Conservation (phyloP, 2,797 vertebrate genomes). For the Neosalanx taihuensis region DNA sequence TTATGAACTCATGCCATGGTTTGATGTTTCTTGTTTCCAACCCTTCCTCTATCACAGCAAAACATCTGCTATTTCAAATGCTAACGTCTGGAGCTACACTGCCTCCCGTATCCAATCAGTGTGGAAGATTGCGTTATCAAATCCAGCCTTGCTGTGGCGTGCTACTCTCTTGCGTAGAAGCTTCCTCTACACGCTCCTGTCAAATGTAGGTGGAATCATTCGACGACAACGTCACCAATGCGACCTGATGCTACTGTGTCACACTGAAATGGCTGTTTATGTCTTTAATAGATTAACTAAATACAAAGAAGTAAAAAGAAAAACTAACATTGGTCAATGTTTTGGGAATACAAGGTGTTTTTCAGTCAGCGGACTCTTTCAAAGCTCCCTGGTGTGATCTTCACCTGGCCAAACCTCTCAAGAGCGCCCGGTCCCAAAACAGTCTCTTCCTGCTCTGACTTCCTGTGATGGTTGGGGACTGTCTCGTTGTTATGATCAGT, state of each 20-base stretch:
- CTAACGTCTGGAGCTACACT: slow-evolving; percentile 60
- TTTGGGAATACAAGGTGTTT: slow-evolving; percentile 43
- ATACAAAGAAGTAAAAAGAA: background rate
- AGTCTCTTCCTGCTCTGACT: no score
- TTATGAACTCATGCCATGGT: slow-evolving; percentile 44
- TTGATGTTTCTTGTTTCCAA: slow-evolving; percentile 47
- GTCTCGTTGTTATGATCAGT: background rate
- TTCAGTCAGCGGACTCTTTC: slow-evolving; percentile 52
- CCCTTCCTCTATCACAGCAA: slow-evolving; percentile 57
- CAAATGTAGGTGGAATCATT: slow-evolving; percentile 57
- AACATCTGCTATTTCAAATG: slow-evolving; percentile 68
- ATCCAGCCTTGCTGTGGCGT: slow-evolving; percentile 46
- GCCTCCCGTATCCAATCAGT: slow-evolving; percentile 70
- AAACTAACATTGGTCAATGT: background rate
- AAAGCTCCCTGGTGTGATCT: slow-evolving; percentile 46
- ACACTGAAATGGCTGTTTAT: background rate
- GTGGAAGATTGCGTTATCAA: slow-evolving; percentile 64
- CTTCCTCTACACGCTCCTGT: slow-evolving; percentile 45
- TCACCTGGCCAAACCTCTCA: slow-evolving; percentile 55
- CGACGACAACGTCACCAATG: slow-evolving; percentile 23
- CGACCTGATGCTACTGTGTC: slow-evolving; percentile 17
- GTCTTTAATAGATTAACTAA: background rate
- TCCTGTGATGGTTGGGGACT: slow-evolving; percentile 1
- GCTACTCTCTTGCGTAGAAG: background rate
- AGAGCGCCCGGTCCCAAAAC: slow-evolving; percentile 25